Percentiles rank a stretch among this genome's conserved stretches.
These are phyloP conservation scores for Hirundo rustica DNA, from an alignment of 2,797 vertebrate genomes.

Conservation along the genomic window DNA sequence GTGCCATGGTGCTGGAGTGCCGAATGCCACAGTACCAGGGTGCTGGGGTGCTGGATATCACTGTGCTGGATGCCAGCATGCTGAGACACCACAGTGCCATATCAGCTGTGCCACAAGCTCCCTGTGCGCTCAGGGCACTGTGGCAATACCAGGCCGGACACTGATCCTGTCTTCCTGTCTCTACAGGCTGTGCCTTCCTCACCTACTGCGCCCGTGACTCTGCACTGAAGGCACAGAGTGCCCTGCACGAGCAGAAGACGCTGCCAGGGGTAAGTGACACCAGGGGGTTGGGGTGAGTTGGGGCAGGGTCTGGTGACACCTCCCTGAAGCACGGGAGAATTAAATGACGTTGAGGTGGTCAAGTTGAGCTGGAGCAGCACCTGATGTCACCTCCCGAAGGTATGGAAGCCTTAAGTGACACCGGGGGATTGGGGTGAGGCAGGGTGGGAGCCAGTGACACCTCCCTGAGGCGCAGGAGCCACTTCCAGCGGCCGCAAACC, in stretches of 20 bases:
- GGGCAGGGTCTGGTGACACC: background rate
- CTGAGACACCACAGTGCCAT: background rate
- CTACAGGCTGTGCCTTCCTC: constrained; percentile 78
- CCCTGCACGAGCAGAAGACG: constrained; percentile 95
- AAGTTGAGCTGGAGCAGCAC: background rate
- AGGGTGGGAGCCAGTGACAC: background rate
- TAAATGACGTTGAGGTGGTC: background rate
- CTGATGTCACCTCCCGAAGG: accelerated
- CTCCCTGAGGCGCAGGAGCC: background rate
- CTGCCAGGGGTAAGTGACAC: constrained; percentile 53
- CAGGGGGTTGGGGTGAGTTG: accelerated
- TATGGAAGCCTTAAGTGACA: background rate
- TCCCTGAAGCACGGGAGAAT: accelerated
- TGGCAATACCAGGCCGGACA: accelerated
- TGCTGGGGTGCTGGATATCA: background rate
- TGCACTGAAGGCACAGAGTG: constrained; percentile 95
- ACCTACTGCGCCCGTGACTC: constrained; percentile 98
- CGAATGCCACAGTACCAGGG: too few relatives aligned
- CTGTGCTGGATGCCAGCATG: background rate
- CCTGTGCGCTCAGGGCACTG: accelerated
- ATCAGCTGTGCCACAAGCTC: accelerated
- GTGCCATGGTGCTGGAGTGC: background rate
- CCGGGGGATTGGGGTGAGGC: accelerated
- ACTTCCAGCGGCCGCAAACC: constrained; percentile 42
- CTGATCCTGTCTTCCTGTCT: background rate